A percentile compares a stretch with the other conserved stretches of the same genome.
These are phyloP conservation scores for Ctenopoma multispine DNA, from an alignment of 2,797 vertebrate genomes.

Conservation along the genomic window DNA sequence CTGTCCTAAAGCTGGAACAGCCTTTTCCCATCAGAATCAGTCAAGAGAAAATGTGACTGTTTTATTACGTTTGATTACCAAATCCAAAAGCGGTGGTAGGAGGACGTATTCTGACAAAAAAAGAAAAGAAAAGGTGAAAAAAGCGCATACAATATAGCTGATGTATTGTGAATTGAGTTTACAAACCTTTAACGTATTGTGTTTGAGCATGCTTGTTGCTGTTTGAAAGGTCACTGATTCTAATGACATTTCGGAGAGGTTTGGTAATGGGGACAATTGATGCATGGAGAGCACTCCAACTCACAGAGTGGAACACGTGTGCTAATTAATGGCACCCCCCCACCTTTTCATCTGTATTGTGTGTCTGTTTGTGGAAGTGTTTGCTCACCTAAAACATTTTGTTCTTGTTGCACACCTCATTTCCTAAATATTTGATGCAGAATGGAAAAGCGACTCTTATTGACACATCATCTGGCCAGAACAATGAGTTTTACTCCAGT, in stretches of 20 bases:
- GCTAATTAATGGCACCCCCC: conserved; percentile 62
- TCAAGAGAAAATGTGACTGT: too few species aligned
- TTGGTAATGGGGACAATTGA: conserved; percentile 62
- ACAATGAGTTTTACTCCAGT: conserved; percentile 54
- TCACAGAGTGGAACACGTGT: conserved; percentile 48
- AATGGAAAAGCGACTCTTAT: conserved; percentile 51
- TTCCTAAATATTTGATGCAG: conserved; percentile 46
- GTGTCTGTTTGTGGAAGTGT: conserved; percentile 17
- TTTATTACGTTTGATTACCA: too few species aligned
- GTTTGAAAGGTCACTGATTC: conserved; percentile 78
- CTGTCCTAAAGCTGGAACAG: conserved; percentile 18
- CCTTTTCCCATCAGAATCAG: conserved; percentile 26
- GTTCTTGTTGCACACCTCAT: conserved; percentile 58
- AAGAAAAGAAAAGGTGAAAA: conserved; percentile 15
- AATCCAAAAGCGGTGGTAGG: not conserved
- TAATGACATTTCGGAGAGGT: conserved; percentile 75
- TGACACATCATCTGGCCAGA: conserved; percentile 60
- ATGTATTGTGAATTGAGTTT: conserved; percentile 20
- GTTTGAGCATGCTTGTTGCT: conserved; percentile 48
- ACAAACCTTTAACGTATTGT: conserved; percentile 35
- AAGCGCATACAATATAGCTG: conserved; percentile 1
- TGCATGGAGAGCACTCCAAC: conserved; percentile 50
- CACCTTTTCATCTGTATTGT: conserved; percentile 21
- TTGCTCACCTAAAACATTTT: conserved; percentile 25
- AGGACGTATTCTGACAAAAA: not conserved